Evolutionary conservation across 1,140 invertebrate genomes (phyloP).

Genomic region (Brachionus sp.): DNA sequence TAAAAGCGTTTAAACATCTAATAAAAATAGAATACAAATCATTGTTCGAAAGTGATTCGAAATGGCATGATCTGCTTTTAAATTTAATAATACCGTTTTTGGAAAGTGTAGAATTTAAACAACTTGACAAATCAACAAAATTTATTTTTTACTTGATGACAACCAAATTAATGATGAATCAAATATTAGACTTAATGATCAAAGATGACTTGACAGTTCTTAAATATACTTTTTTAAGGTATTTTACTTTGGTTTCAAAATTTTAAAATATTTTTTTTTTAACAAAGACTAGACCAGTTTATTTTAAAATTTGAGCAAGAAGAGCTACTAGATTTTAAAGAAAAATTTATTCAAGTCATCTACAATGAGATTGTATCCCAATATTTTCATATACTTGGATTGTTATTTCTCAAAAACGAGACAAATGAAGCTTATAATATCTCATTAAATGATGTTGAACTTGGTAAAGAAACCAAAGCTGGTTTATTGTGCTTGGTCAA

Average conservation of each 20-base stretch:
- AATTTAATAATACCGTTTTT: neutral
- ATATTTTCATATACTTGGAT: neutral
- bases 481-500: neutral
- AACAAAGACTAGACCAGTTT: neutral
- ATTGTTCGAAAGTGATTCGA: neutral
- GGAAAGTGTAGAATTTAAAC: neutral
- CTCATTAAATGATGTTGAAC: neutral
- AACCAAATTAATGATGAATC: neutral
- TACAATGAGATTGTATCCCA: slow-evolving; percentile 1
- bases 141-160: neutral
- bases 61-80: neutral
- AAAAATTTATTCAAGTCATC: neutral
- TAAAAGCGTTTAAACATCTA: neutral
- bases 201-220: neutral
- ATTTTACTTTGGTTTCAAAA: neutral
- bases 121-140: neutral
- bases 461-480: neutral
- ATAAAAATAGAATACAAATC: slow-evolving; percentile 18
- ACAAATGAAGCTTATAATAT: neutral
- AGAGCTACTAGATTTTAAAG: neutral
- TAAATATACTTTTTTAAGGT: neutral
- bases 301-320: neutral
- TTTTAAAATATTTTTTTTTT: neutral
- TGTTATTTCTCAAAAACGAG: neutral
- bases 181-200: neutral